A percentile compares a stretch with the other conserved stretches of the same genome.
Evolutionary conservation across 2,797 vertebrate genomes (phyloP).

Genomic region (Pipistrellus pipistrellus): DNA sequence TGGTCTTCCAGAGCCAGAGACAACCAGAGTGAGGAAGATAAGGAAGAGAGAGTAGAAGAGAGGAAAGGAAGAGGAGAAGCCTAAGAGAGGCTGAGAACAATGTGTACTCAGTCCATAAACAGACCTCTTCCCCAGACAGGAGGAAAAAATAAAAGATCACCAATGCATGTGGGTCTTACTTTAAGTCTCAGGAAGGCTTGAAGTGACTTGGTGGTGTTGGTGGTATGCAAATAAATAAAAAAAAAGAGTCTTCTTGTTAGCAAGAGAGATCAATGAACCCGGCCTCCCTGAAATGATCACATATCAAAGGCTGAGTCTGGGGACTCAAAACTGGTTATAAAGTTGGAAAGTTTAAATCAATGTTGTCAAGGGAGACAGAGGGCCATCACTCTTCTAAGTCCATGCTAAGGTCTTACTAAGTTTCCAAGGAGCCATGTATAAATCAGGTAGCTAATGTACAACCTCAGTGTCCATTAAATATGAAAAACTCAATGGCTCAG

Average conservation of each 20-base stretch:
- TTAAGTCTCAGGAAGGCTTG: not conserved
- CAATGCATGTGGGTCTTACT: not conserved
- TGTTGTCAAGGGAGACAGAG: not conserved
- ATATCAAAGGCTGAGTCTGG: not conserved
- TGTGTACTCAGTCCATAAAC: not conserved
- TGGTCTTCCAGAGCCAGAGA: not conserved
- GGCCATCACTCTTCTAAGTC: not conserved
- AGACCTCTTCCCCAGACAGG: not conserved
- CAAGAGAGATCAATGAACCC: not conserved
- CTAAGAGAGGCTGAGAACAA: not conserved
- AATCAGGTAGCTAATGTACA: not conserved
- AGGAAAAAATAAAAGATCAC: not conserved
- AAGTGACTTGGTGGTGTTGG: not conserved
- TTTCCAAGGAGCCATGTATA: not conserved
- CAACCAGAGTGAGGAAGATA: not conserved
- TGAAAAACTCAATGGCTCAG: not conserved
- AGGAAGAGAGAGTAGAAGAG: not conserved
- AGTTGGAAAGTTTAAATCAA: not conserved
- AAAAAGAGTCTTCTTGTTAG: not conserved
- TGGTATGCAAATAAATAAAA: not conserved
- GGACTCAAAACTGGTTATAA: not conserved
- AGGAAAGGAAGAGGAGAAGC: not conserved
- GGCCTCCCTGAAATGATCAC: not conserved
- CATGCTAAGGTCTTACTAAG: not conserved
- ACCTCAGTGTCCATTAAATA: not conserved